Conservation (phyloP, 2,797 vertebrate genomes). For the Sus cebifrons region DNA sequence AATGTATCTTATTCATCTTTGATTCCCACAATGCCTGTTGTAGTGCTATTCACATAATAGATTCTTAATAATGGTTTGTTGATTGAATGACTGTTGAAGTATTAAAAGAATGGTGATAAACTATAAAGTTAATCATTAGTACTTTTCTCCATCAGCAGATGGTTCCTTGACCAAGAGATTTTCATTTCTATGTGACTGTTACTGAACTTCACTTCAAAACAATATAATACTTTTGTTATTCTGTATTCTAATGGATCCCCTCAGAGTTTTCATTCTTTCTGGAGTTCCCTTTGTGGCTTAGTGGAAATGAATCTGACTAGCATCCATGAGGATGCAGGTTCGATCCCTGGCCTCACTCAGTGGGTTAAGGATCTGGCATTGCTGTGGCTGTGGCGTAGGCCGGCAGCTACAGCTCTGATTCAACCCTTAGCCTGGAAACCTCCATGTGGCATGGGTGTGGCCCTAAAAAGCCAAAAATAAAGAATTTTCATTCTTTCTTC, state of each 20-base stretch:
- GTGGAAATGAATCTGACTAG: no score
- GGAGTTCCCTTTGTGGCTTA: no score
- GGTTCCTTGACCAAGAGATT: background rate
- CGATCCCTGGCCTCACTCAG: no score
- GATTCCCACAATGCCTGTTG: background rate
- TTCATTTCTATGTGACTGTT: background rate
- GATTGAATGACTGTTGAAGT: background rate
- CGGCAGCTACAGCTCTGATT: no score
- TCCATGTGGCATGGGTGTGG: no score
- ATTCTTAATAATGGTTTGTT: background rate
- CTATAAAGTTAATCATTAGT: background rate
- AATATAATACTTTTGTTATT: background rate
- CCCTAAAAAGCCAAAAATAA: background rate
- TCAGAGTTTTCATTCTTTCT: background rate
- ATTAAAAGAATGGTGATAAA: background rate
- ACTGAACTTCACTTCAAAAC: conserved; percentile 21
- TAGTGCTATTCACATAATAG: background rate
- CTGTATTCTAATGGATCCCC: background rate
- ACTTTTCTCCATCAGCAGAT: background rate
- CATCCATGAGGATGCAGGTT: no score
- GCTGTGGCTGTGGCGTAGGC: no score
- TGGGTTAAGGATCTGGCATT: no score
- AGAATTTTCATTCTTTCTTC: conserved; percentile 24
- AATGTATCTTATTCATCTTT: background rate
- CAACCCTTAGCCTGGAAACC: no score